Evolutionary conservation across 1,140 invertebrate species (phyloP).

Genomic region (Hesperophylax magnus): DNA sequence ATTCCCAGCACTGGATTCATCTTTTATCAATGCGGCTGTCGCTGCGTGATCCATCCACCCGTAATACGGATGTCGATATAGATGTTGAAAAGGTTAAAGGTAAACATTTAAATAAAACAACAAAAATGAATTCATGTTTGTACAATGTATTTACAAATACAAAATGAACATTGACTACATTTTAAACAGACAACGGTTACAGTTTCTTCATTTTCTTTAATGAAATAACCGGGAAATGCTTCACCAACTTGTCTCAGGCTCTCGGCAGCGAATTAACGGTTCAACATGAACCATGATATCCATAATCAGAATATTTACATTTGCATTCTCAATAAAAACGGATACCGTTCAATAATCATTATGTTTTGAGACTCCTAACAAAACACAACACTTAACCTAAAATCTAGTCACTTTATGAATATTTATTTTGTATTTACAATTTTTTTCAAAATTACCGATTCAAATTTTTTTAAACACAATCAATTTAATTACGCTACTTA

Average conservation of each 20-base stretch:
- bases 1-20: too few relatives aligned
- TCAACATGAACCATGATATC: conserved; percentile 45
- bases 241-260: neutral
- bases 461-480: neutral
- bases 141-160: conserved; percentile 49
- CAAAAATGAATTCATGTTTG: neutral
- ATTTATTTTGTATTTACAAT: too few relatives aligned
- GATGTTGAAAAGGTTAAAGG: too few relatives aligned
- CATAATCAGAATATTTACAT: conserved; percentile 24
- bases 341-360: conserved; percentile 46
- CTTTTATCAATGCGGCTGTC: too few relatives aligned
- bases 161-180: conserved; percentile 41
- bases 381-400: conserved; percentile 43
- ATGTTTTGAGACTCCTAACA: conserved; percentile 48
- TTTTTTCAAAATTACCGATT: conserved; percentile 10
- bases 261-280: conserved; percentile 6
- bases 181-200: conserved; percentile 1
- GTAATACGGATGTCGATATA: too few relatives aligned
- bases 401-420: neutral
- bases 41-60: too few relatives aligned
- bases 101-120: conserved; percentile 22
- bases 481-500: too few relatives aligned
- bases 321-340: conserved; percentile 33
- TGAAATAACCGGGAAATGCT: neutral
- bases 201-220: conserved; percentile 19